Base-by-base conservation (phyloP, 2,797 vertebrate genomes). In the Pseudochaenichthys georgianus region DNA sequence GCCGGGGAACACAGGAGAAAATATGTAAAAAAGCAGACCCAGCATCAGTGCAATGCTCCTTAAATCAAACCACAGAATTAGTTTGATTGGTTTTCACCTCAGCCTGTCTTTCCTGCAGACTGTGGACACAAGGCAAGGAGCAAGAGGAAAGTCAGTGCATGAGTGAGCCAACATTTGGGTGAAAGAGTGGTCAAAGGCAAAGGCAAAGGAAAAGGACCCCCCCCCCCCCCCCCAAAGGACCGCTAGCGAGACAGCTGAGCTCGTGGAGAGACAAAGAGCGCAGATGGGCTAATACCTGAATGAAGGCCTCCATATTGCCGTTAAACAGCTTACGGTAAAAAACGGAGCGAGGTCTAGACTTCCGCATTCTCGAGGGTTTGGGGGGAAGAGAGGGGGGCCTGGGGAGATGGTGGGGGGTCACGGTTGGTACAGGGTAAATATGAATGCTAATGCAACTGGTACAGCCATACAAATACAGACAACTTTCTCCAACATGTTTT, bases 251-350 rank as follows among this genome's bases (percentile, higher is more conserved):
- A 89, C 85, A 89, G 88, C 86, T 78, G 86, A 85, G 92, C 91
- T 95, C 95, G 95, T 86, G 93, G 94, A 89, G 73, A 91, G 82
- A 94, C 92, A 91, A 80, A 90, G 74, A 79, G 80, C 84, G 82
- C 88, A 87, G 73, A 86, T 82, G 83, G 81, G 85, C 91, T 69
- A 59, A 94, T 98, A 97, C 97, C 97, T 98, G 95, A 93, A 99
- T 98, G 95, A 98, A 98, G 19, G 96, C 93, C 96, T 97, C 97
- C 97, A 98, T 96, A 96, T 97, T 96, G 95, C 97, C 97, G 91
- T 97, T 97, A 98, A 98, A 98, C 94, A 98, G 96, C 92, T 96
- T 97, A 97, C 94, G 96, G 93, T 95, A 96, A 97, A 96, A 97
- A 89, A 96, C 88, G 95, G 96, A 97, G 88, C 95, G 96, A 95